Percentiles rank a stretch among this genome's conserved stretches.
Evolutionary conservation across 2,113 vertebrate genomes (phyloP).

Genomic region (Eulacestoma nigropectus): DNA sequence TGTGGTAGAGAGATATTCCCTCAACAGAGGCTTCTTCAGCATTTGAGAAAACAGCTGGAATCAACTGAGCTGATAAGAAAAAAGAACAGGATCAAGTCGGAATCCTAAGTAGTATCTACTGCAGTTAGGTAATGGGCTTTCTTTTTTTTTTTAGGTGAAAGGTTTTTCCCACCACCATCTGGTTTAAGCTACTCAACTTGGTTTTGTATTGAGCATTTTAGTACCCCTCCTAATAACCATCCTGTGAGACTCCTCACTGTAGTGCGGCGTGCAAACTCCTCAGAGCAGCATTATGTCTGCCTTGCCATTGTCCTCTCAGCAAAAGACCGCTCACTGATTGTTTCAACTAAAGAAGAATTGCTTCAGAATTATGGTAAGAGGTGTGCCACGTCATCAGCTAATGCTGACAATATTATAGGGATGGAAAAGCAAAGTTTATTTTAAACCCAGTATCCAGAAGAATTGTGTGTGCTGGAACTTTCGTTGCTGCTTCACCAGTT

Average conservation of each 20-base stretch:
- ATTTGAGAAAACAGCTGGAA: neutral
- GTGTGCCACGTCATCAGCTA: neutral
- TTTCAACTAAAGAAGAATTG: slow-evolving; percentile 95
- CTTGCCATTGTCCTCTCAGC: slow-evolving; percentile 88
- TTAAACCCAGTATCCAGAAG: neutral
- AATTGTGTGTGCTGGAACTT: neutral
- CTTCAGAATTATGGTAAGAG: slow-evolving; percentile 88
- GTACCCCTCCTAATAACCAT: slow-evolving; percentile 80
- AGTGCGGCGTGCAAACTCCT: slow-evolving; percentile 89
- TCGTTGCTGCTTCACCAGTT: neutral
- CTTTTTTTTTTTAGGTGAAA: slow-evolving; percentile 81
- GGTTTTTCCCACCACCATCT: slow-evolving; percentile 92
- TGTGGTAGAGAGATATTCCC: neutral
- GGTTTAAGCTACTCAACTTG: slow-evolving; percentile 93
- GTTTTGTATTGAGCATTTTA: slow-evolving; percentile 97
- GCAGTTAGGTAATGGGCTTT: neutral
- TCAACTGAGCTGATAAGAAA: neutral
- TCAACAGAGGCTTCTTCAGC: neutral
- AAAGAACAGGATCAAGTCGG: neutral
- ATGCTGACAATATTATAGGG: neutral
- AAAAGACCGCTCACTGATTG: slow-evolving; percentile 90
- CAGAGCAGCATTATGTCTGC: slow-evolving; percentile 95
- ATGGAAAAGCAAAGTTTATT: neutral
- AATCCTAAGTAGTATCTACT: neutral
- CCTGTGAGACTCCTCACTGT: slow-evolving; percentile 89